phyloP scores from a whole-genome alignment of 2,113 vertebrate genomes.

The Rallus limicola region DNA sequence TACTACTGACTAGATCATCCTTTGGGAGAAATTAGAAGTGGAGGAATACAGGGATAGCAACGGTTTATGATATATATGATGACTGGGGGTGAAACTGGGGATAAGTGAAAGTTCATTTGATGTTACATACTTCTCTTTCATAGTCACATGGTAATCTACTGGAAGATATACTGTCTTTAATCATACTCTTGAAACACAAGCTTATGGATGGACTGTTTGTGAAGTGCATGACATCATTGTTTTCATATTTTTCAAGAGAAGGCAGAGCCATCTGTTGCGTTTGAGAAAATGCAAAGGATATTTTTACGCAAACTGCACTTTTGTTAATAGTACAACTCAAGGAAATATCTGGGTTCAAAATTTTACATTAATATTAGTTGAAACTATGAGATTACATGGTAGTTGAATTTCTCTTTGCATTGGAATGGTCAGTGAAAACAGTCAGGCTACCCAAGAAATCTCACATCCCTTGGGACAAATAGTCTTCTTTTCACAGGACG shows the following conservation, averaged over 20 bases:
- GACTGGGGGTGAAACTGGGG: not conserved
- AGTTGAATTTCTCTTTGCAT: conserved; percentile 3
- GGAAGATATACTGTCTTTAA: not conserved
- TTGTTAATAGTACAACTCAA: not conserved
- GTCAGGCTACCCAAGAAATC: not conserved
- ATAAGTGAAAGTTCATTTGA: conserved; percentile 11
- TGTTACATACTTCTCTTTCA: not conserved
- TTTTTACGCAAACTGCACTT: not conserved
- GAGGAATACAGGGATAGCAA: not conserved
- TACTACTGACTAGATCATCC: not conserved
- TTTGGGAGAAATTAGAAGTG: not conserved
- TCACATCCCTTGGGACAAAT: not conserved
- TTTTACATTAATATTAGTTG: not conserved
- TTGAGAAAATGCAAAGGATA: not conserved
- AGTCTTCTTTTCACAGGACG: not conserved
- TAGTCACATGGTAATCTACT: not conserved
- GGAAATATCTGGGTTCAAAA: not conserved
- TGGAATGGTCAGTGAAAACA: not conserved
- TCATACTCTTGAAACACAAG: not conserved
- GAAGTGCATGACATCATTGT: not conserved
- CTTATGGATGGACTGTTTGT: not conserved
- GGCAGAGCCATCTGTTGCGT: not conserved
- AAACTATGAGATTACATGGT: not conserved
- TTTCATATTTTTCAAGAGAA: conserved; percentile 36
- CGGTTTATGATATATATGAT: not conserved